Conservation (phyloP, 2,888 invertebrate species). For the Pterobdella sp. region DNA sequence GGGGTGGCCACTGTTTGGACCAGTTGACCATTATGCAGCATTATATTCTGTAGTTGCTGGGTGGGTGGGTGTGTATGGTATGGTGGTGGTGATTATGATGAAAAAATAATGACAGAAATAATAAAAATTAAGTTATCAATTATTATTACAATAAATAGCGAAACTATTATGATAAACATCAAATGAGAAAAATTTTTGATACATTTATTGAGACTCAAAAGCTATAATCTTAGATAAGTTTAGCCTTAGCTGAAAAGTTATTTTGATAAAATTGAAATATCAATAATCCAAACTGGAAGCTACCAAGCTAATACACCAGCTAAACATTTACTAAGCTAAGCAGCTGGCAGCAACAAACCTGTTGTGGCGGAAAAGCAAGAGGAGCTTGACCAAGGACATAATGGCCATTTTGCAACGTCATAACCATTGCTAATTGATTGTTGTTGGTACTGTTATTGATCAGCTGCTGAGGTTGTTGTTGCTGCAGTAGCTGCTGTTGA, state of each 20-base stretch:
- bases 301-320: no score
- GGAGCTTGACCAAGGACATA: slow-evolving; percentile 23
- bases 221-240: no score
- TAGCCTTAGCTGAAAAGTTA: not conserved
- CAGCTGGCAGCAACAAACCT: no score
- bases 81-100: not conserved
- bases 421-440: slow-evolving; percentile 18
- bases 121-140: not conserved
- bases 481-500: slow-evolving; percentile 21
- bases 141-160: not conserved
- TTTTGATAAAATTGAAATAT: not conserved
- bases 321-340: no score
- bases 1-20: slow-evolving; percentile 34
- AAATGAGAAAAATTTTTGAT: no score
- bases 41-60: slow-evolving; percentile 34
- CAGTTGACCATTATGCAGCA: slow-evolving; percentile 37
- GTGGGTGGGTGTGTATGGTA: not conserved
- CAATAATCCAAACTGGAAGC: no score
- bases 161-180: not conserved
- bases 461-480: slow-evolving; percentile 4
- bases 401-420: slow-evolving; percentile 27
- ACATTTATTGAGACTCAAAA: no score
- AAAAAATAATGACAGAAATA: not conserved
- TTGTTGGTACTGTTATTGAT: not conserved
- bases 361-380: slow-evolving; percentile 2